Percentiles rank a stretch among this genome's conserved stretches.
Evolutionary conservation across 1,140 invertebrate species (phyloP).

Genomic region (Trichonephila clavata): DNA sequence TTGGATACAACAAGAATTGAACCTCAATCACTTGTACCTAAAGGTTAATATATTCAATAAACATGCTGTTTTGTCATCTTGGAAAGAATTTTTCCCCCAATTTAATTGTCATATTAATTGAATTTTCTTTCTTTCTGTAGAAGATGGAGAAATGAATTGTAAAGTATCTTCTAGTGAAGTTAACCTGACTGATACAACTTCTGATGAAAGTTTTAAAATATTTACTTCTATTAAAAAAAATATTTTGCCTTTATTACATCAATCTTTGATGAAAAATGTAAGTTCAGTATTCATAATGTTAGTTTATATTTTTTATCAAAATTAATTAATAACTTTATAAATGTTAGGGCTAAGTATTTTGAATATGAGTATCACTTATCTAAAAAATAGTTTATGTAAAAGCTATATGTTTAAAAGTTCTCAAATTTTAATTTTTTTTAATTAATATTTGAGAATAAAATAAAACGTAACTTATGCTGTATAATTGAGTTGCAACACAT

Average conservation of each 20-base stretch:
- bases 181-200: background rate
- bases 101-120: background rate
- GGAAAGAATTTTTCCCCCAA: background rate
- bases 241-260: constrained; percentile 86
- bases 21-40: background rate
- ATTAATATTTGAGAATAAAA: too few species aligned
- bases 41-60: background rate
- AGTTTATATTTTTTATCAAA: too few species aligned
- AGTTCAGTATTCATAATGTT: background rate
- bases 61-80: background rate
- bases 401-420: too few species aligned
- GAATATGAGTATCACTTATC: too few species aligned
- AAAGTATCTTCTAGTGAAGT: background rate
- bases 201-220: constrained; percentile 81
- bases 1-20: background rate
- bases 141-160: background rate
- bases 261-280: constrained; percentile 84
- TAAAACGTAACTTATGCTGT: too few species aligned
- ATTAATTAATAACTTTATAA: too few species aligned
- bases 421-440: too few species aligned
- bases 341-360: too few species aligned
- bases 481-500: too few species aligned
- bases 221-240: constrained; percentile 85
- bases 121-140: background rate
- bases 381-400: too few species aligned